Evolutionary conservation across 2,797 vertebrate species (phyloP).

Genomic region (Cichlasoma orientale): DNA sequence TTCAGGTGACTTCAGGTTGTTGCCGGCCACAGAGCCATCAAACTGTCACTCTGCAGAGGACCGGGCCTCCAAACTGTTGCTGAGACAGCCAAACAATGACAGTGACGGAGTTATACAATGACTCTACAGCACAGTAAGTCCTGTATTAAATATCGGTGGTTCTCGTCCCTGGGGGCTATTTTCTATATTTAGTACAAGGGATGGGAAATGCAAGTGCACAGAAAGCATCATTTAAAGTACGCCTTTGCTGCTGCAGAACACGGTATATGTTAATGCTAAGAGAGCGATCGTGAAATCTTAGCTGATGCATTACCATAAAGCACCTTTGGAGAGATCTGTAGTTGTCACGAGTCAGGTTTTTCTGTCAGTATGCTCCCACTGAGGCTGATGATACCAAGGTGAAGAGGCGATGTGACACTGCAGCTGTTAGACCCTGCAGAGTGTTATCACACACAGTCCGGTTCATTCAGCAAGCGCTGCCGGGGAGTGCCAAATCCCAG

Average conservation of each 20-base stretch:
- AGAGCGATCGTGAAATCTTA: not conserved
- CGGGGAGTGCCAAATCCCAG: slow-evolving; percentile 19
- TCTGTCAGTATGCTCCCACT: slow-evolving; percentile 5
- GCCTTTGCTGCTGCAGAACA: not conserved
- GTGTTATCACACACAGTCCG: slow-evolving; percentile 51
- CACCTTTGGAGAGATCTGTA: slow-evolving; percentile 1
- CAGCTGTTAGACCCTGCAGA: slow-evolving; percentile 60
- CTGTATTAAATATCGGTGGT: slow-evolving; percentile 47
- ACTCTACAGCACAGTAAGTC: slow-evolving; percentile 36
- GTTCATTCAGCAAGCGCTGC: slow-evolving; percentile 50
- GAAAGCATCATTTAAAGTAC: slow-evolving; percentile 4
- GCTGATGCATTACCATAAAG: not conserved
- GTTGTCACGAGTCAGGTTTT: slow-evolving; percentile 23
- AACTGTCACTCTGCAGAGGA: slow-evolving; percentile 43
- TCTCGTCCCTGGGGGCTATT: slow-evolving; percentile 36
- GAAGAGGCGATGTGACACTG: slow-evolving; percentile 49
- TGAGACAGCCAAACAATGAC: slow-evolving; percentile 57
- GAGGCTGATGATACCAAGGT: slow-evolving; percentile 28
- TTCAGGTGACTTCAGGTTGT: slow-evolving; percentile 25
- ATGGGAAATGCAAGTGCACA: slow-evolving; percentile 45
- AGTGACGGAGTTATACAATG: slow-evolving; percentile 48
- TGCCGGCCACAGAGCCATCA: slow-evolving; percentile 9
- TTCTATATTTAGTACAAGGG: slow-evolving; percentile 61
- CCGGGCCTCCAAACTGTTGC: slow-evolving; percentile 36
- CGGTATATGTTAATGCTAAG: not conserved